Evolutionary conservation across 35 echinoderm and acorn worm species (phyloP), one percentile per base, ranked within the genome.

Genomic region (Nesometra sesokonis): DNA sequence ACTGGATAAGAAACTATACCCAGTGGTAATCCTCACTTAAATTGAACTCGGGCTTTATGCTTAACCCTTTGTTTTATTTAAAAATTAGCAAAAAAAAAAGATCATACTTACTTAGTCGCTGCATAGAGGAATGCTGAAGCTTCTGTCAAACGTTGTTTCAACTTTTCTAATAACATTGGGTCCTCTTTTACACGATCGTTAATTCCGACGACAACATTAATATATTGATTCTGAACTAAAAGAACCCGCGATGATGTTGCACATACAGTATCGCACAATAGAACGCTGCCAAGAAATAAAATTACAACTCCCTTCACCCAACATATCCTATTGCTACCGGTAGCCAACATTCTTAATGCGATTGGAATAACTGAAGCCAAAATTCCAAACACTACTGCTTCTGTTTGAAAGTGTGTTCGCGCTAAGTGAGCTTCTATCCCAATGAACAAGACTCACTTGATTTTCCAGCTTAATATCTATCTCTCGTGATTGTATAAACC

Each of bases 91-190:
- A n/a, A 7, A 43, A 43, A 7, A 15, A 7, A 43, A 43, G 5
- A 8, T 81, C 0, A 81, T 30, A 83, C 81, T 83, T 83, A 83
- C 81, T 38, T 39, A 13, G 81, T 83, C 0, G 35, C 81, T 83
- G n/a, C 0, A 30, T 83, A 83, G 34, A 83, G 37, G 32, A 83
- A 83, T 36, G 81, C 81, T 5, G 81, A 83, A 5, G 81, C 81
- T 35, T 83, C 81, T 3, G 81, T 83, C 7, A 83, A 17, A 3
- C 34, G 34, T 17, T 83, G 17, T n/a, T 83, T 83, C n/a, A 83
- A 37, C 36, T 38, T 35, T 9, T 83, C 81, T 39, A 83, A 11
- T 38, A 83, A 83, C 0, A 38, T 29, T 36, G 3, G 81, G n/a
- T 83, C 37, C 32, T 83, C 81, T 37, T 35, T 35, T 0, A 83